Evolutionary conservation across 2,888 invertebrate species (phyloP).

Genomic region (Hanleya hanleyi): DNA sequence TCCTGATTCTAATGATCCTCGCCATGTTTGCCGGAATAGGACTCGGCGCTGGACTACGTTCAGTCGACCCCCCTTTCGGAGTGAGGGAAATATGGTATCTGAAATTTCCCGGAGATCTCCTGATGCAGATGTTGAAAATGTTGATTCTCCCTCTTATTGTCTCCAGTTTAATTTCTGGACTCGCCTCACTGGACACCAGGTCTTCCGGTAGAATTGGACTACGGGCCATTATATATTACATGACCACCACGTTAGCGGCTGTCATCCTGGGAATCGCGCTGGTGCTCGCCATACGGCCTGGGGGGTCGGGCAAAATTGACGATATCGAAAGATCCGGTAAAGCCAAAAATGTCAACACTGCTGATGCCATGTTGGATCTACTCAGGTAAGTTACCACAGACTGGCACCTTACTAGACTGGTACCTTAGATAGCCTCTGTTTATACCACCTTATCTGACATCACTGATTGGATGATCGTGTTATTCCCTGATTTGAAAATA

Average conservation of each 20-base stretch:
- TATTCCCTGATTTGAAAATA: too few species aligned
- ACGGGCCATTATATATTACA: slow-evolving; percentile 92
- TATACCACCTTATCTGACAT: too few species aligned
- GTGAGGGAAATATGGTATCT: slow-evolving; percentile 77
- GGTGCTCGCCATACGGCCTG: slow-evolving; percentile 91
- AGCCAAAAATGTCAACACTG: slow-evolving; percentile 43
- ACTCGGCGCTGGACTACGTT: slow-evolving; percentile 77
- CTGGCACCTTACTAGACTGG: too few species aligned
- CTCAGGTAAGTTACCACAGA: slow-evolving; percentile 45
- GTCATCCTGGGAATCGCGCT: slow-evolving; percentile 92
- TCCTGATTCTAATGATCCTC: slow-evolving; percentile 78
- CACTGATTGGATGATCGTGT: too few species aligned
- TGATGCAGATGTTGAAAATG: slow-evolving; percentile 81
- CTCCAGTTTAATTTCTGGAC: slow-evolving; percentile 80
- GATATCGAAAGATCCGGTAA: slow-evolving; percentile 35
- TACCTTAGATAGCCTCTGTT: too few species aligned
- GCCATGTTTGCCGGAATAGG: slow-evolving; percentile 76
- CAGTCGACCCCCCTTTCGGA: slow-evolving; percentile 79
- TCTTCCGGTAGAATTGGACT: slow-evolving; percentile 90
- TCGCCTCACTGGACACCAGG: slow-evolving; percentile 90
- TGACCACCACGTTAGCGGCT: slow-evolving; percentile 92
- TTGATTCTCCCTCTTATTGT: slow-evolving; percentile 81
- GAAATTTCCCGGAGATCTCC: slow-evolving; percentile 80
- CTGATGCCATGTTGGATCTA: slow-evolving; percentile 56
- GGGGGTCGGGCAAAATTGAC: slow-evolving; percentile 46